Percentiles rank a stretch among this genome's conserved stretches.
Evolutionary conservation across 2,113 vertebrate genomes (phyloP).

Genomic region (Pelecanoides urinatrix): DNA sequence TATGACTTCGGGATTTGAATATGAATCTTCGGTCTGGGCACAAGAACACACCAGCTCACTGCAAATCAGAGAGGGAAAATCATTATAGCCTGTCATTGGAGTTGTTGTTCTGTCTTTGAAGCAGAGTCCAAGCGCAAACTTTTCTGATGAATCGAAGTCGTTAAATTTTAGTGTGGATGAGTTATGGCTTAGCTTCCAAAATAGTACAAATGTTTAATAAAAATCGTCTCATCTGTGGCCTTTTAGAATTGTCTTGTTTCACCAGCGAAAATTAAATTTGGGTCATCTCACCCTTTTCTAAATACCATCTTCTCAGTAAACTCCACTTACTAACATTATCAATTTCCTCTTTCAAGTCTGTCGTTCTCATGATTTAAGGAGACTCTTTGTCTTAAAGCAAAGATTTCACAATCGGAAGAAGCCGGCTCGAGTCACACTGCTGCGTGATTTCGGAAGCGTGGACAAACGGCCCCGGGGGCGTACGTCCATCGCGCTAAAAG

Average conservation of each 20-base stretch:
- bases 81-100: constrained; percentile 16
- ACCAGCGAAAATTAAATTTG: constrained; percentile 36
- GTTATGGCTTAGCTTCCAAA: constrained; percentile 36
- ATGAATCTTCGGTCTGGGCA: constrained; percentile 28
- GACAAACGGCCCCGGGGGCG: not conserved
- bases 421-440: not conserved
- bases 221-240: constrained; percentile 13
- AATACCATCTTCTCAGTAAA: constrained; percentile 29
- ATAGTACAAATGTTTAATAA: constrained; percentile 40
- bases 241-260: constrained; percentile 22
- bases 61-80: constrained; percentile 28
- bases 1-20: constrained; percentile 1
- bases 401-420: constrained; percentile 19
- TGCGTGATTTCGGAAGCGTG: not conserved
- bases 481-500: rapidly evolving
- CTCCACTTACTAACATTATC: not conserved
- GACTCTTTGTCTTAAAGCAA: not conserved
- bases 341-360: not conserved
- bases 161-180: constrained; percentile 56
- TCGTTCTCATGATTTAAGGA: not conserved
- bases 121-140: constrained; percentile 28
- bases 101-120: constrained; percentile 48
- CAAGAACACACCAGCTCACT: constrained; percentile 22
- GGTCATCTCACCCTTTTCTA: not conserved
- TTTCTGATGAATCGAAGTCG: constrained; percentile 48